Evolutionary conservation across 35 echinoderm and acorn worm species (phyloP).

Genomic region (Antedon bifida): DNA sequence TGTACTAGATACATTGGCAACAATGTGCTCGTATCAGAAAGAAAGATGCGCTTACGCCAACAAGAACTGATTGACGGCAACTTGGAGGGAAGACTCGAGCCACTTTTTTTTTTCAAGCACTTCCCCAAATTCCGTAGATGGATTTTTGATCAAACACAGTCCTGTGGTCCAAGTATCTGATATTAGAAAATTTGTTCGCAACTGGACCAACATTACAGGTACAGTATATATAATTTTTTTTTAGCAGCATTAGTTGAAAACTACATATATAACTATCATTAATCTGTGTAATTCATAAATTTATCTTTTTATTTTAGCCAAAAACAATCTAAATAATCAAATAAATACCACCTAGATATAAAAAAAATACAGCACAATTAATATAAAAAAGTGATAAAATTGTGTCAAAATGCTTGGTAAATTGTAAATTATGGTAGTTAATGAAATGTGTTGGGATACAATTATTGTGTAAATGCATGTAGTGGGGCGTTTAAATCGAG

Average conservation of each 20-base stretch:
- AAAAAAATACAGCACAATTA: too few relatives aligned
- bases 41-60: neutral
- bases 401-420: too few relatives aligned
- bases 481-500: too few relatives aligned
- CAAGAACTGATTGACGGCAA: neutral
- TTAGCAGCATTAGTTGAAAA: neutral
- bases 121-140: neutral
- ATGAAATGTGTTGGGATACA: too few relatives aligned
- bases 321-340: conserved; percentile 10
- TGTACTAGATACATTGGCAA: neutral
- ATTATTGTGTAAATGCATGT: too few relatives aligned
- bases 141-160: neutral
- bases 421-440: too few relatives aligned
- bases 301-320: neutral
- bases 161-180: neutral
- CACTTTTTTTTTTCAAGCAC: neutral
- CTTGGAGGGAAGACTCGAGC: neutral
- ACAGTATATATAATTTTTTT: neutral
- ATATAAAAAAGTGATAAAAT: too few relatives aligned
- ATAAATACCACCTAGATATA: too few relatives aligned
- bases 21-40: neutral
- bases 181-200: neutral
- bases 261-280: neutral
- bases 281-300: neutral
- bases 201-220: neutral